Evolutionary conservation across 2,797 vertebrate genomes (phyloP), one percentile per base, ranked within the genome.

Genomic region (Tokudaia muenninki): DNA sequence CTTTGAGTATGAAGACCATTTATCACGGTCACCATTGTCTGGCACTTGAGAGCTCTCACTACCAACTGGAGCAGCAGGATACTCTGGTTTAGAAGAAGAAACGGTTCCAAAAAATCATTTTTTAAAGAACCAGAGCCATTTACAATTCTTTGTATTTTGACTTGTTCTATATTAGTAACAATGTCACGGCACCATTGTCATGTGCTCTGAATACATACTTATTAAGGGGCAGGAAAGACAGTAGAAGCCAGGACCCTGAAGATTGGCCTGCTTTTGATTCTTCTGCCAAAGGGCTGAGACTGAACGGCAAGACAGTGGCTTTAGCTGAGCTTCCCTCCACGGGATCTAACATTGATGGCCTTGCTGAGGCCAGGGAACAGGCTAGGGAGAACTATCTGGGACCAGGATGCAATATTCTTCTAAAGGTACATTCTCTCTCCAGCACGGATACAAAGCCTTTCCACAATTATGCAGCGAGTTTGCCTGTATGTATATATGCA

Each of bases 1-100:
- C 97, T 98, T 98, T 98, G 97, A 97, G 96, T 97, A 96, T 90
- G 97, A 98, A 96, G 89, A 91, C 96, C 97, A 98, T 98, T 98
- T 95, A 97, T 98, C 94, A 95, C 65, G 89, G 96, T 96, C 97
- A 96, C 97, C 91, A 97, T 98, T 98, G 96, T 98, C 96, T 96
- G 97, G 94, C 93, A 95, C 97, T 98, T 98, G 93, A 98, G 98
- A 98, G 97, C 93, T 96, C 83, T 95, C 94, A 96, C 94, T 97
- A 96, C 96, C 97, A 97, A 97, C 77, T 82, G 82, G 82, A 97
- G 95, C 97, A 98, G 90, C 93, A 98, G 96, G 90, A 97, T 74
- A 92, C 94, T 97, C 0, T 0, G 61, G 88, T 98, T 97, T 95
- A 92, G 95, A 98, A 98, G 95, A 98, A 98, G 94, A 98, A 98